These are phyloP conservation scores for Thera obeliscata DNA, from an alignment of 2,888 invertebrate genomes.

Conservation along the genomic window DNA sequence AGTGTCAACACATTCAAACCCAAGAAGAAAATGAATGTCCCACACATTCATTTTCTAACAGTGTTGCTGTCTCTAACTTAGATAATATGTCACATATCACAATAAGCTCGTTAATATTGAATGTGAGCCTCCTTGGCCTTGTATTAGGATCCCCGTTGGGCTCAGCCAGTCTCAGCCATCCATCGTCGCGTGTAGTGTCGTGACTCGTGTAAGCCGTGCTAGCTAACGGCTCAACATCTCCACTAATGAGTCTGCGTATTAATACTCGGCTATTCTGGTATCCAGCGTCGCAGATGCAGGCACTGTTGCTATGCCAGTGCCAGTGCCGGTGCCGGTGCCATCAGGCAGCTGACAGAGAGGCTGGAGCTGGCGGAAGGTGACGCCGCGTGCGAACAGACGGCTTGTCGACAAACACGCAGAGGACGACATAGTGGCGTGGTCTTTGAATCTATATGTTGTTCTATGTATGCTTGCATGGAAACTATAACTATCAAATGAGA, in stretches of 20 bases:
- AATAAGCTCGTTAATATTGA: too few species aligned
- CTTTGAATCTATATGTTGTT: too few species aligned
- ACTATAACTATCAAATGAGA: too few species aligned
- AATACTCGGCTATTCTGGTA: constrained; percentile 20
- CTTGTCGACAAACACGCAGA: neutral
- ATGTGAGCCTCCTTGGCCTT: too few species aligned
- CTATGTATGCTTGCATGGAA: too few species aligned
- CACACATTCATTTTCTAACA: too few species aligned
- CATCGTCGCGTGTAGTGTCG: constrained; percentile 2
- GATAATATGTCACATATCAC: too few species aligned
- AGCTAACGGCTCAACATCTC: constrained; percentile 15
- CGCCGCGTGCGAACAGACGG: constrained; percentile 19
- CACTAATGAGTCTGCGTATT: constrained; percentile 24
- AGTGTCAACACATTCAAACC: too few species aligned
- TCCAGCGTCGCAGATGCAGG: constrained; percentile 10
- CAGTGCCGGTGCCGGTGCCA: neutral
- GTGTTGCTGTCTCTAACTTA: neutral
- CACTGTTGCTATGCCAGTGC: neutral
- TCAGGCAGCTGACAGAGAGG: neutral
- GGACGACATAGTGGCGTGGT: too few species aligned
- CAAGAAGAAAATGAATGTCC: too few species aligned
- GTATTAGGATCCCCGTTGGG: neutral
- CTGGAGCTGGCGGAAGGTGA: neutral
- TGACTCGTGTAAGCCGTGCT: neutral
- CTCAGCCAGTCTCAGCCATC: neutral